phyloP scores from a whole-genome alignment of 2,113 vertebrate species.

The Pluvianellus socialis region DNA sequence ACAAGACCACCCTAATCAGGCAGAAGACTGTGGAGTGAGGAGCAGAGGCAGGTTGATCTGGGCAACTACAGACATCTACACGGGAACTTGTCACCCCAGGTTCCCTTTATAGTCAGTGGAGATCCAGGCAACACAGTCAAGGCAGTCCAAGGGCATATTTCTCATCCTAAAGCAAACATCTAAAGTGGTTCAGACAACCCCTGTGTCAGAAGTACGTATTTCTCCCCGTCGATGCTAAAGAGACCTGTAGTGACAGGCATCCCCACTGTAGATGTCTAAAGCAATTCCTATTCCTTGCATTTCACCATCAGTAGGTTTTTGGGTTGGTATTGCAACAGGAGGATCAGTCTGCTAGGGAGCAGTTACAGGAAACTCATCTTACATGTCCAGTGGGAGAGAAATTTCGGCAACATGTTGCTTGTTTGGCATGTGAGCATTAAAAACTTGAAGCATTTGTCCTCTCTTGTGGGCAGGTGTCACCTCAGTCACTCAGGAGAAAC shows the following conservation, averaged over 20 bases:
- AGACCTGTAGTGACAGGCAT: background rate
- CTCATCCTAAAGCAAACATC: background rate
- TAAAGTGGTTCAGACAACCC: background rate
- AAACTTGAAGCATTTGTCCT: background rate
- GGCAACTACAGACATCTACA: background rate
- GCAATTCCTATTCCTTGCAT: background rate
- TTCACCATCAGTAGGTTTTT: background rate
- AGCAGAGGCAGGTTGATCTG: background rate
- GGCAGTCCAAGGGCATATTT: background rate
- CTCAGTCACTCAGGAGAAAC: background rate
- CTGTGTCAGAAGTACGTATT: background rate
- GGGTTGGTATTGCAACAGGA: background rate
- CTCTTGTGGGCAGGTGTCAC: background rate
- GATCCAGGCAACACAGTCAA: background rate
- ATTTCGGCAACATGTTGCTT: background rate
- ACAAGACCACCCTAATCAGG: background rate
- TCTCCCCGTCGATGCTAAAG: background rate
- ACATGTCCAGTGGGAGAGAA: background rate
- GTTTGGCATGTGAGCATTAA: background rate
- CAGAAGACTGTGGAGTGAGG: background rate
- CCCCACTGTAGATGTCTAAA: background rate
- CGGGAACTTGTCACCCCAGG: background rate
- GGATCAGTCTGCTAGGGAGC: background rate
- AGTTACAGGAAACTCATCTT: background rate
- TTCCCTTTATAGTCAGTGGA: background rate